A percentile compares a stretch with the other conserved stretches of the same genome.
Conservation (phyloP, 2,113 vertebrate genomes). For the Centrocercus urophasianus region DNA sequence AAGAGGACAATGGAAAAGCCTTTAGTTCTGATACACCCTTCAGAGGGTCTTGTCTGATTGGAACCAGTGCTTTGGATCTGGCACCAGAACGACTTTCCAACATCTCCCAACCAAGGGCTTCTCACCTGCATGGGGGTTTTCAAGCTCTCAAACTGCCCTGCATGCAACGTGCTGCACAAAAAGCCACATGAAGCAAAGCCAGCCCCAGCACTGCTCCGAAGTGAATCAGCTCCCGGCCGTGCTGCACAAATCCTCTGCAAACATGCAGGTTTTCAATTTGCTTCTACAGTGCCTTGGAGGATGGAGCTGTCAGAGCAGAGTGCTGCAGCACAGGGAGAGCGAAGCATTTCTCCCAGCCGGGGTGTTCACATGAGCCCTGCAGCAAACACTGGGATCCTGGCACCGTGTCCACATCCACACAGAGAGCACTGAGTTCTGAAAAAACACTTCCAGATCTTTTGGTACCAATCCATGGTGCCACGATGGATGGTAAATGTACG, state of each 20-base stretch:
- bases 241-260: not conserved
- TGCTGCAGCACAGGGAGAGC: not conserved
- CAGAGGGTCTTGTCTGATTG: not conserved
- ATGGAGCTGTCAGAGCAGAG: not conserved
- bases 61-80: not conserved
- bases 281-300: not conserved
- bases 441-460: not conserved
- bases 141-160: not conserved
- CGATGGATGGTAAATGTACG: not conserved
- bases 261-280: not conserved
- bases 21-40: not conserved
- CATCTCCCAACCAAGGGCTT: not conserved
- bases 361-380: not conserved
- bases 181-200: not conserved
- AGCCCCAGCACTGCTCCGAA: not conserved
- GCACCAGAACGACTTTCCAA: not conserved
- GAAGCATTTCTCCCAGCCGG: not conserved
- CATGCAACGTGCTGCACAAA: not conserved
- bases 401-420: not conserved
- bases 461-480: not conserved
- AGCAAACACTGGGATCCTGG: not conserved
- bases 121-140: not conserved
- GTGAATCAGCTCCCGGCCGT: not conserved
- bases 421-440: not conserved
- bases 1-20: not conserved